These are phyloP conservation scores for Drosophila diplacantha DNA, from an alignment of 2,888 invertebrate genomes.

Conservation along the genomic window DNA sequence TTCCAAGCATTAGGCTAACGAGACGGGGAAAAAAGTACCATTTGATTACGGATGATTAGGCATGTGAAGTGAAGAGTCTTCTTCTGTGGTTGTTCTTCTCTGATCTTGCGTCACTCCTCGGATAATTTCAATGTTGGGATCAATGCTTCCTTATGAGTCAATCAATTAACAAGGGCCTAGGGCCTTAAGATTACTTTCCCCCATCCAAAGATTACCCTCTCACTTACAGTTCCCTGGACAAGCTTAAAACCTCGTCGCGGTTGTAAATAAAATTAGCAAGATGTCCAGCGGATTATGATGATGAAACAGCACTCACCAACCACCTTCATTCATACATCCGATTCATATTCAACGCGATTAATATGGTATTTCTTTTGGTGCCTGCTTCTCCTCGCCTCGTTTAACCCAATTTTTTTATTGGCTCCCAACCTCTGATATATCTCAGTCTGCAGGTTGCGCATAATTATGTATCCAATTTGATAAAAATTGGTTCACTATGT, in stretches of 20 bases:
- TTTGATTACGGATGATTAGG: slow-evolving; percentile 31
- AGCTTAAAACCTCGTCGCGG: slow-evolving; percentile 11
- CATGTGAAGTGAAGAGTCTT: slow-evolving; percentile 15
- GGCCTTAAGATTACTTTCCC: background rate
- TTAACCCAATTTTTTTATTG: slow-evolving; percentile 27
- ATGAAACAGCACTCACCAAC: slow-evolving; percentile 9
- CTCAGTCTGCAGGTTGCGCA: slow-evolving; percentile 16
- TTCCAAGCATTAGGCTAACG: slow-evolving; percentile 39
- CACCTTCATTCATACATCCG: slow-evolving; percentile 31
- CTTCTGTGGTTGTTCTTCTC: slow-evolving; percentile 9
- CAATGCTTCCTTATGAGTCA: background rate
- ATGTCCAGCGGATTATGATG: slow-evolving; percentile 16
- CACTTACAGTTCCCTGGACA: background rate
- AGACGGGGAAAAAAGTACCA: slow-evolving; percentile 26
- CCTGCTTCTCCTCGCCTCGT: slow-evolving; percentile 23
- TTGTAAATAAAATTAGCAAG: slow-evolving; percentile 21
- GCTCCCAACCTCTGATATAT: slow-evolving; percentile 12
- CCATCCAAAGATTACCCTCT: background rate
- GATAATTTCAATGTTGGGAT: slow-evolving; percentile 9
- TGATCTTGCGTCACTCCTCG: slow-evolving; percentile 13
- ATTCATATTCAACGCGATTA: slow-evolving; percentile 38
- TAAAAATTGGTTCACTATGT: slow-evolving; percentile 37
- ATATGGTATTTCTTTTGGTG: slow-evolving; percentile 35
- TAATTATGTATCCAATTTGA: slow-evolving; percentile 36
- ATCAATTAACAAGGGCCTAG: background rate